Conservation (phyloP, 2,113 vertebrate genomes). For the Noctilio leporinus region DNA sequence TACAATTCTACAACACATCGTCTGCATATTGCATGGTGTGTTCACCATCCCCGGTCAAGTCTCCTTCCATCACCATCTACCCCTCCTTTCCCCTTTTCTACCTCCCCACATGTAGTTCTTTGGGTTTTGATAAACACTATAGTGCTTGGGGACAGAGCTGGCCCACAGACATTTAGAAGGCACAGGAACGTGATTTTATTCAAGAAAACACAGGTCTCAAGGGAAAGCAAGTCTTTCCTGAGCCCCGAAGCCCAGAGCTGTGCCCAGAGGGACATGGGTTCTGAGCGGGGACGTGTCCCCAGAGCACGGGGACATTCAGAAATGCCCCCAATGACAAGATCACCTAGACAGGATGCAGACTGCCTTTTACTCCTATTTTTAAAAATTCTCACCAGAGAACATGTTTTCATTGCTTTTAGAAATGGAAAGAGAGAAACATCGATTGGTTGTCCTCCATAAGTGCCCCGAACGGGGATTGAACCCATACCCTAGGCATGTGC, state of each 20-base stretch:
- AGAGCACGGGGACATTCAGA: neutral
- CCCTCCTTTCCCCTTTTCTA: too few species aligned
- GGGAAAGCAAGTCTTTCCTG: neutral
- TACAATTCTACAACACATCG: too few species aligned
- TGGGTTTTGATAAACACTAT: neutral
- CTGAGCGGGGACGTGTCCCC: neutral
- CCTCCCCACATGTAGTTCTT: neutral
- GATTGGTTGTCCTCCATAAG: too few species aligned
- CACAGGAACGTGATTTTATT: neutral
- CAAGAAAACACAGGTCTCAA: neutral
- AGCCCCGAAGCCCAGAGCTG: accelerated
- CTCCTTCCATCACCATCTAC: too few species aligned
- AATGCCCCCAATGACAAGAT: neutral
- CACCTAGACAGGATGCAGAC: neutral
- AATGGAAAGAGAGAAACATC: too few species aligned
- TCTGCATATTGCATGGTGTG: too few species aligned
- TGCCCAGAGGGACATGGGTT: accelerated
- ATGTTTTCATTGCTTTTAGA: too few species aligned
- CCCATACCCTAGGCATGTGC: too few species aligned
- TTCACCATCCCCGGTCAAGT: too few species aligned
- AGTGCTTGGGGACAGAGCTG: neutral
- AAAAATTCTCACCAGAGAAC: too few species aligned
- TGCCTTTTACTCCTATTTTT: neutral
- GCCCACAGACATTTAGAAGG: neutral
- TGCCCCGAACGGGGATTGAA: too few species aligned